These are phyloP conservation scores for Gryon sp. DNA, from an alignment of 1,140 invertebrate genomes.

Conservation along the genomic window DNA sequence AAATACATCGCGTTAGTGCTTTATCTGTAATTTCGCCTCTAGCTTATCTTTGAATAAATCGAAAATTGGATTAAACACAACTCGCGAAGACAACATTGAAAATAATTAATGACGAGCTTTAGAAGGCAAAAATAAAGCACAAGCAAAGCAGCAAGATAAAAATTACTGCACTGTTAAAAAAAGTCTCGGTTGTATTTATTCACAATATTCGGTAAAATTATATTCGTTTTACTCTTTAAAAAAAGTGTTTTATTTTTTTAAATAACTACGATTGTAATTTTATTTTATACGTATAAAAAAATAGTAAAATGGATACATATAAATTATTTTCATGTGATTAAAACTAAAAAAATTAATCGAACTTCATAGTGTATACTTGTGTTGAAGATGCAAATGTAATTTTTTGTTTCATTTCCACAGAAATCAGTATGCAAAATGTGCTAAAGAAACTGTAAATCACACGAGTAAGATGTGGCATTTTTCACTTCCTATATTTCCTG, in stretches of 20 bases:
- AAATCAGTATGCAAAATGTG: constrained; percentile 65
- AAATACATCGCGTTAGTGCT: constrained; percentile 19
- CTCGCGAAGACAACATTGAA: constrained; percentile 28
- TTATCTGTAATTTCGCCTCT: constrained; percentile 23
- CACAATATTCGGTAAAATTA: too few species aligned
- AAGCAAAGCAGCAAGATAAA: background rate
- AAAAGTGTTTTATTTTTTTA: too few species aligned
- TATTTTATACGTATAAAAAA: too few species aligned
- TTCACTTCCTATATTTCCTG: constrained; percentile 66
- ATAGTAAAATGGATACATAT: too few species aligned
- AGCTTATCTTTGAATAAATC: constrained; percentile 32
- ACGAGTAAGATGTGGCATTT: constrained; percentile 67
- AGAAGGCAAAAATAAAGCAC: constrained; percentile 20
- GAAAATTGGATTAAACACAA: constrained; percentile 35
- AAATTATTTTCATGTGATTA: background rate
- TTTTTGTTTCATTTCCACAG: constrained; percentile 37
- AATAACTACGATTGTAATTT: too few species aligned
- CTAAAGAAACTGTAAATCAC: constrained; percentile 66
- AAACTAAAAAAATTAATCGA: background rate
- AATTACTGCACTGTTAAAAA: background rate
- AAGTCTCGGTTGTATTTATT: background rate
- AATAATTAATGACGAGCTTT: constrained; percentile 39
- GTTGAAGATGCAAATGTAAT: constrained; percentile 48
- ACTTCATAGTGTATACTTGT: constrained; percentile 15
- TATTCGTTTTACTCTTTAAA: background rate